Percentiles rank a stretch among this genome's conserved stretches.
Conservation (phyloP, 2,797 vertebrate species). For the Columba guinea region DNA sequence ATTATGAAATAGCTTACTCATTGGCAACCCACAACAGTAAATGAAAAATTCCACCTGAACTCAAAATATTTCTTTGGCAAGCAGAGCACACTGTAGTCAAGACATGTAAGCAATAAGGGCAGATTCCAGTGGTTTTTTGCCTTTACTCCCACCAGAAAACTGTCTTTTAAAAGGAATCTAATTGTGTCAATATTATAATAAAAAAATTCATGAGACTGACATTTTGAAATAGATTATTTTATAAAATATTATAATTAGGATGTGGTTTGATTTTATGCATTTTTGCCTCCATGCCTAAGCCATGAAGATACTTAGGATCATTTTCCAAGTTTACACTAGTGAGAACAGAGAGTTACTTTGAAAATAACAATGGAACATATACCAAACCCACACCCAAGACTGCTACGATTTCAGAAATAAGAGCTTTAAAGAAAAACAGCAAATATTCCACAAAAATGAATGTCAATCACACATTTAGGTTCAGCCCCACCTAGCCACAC, state of each 20-base stretch:
- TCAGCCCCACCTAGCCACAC: background rate
- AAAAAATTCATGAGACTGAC: background rate
- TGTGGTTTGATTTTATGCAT: background rate
- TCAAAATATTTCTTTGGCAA: background rate
- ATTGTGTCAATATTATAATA: constrained; percentile 20
- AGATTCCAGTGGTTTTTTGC: background rate
- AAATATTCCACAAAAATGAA: background rate
- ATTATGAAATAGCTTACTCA: background rate
- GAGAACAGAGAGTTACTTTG: background rate
- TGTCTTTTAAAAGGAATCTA: background rate
- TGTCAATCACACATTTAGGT: background rate
- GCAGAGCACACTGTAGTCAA: background rate
- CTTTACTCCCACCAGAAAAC: background rate
- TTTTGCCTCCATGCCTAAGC: background rate
- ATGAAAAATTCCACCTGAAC: constrained; percentile 1
- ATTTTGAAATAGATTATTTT: background rate
- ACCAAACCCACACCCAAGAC: background rate
- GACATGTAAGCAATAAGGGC: background rate
- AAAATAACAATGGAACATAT: background rate
- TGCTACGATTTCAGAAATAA: background rate
- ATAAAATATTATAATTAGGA: background rate
- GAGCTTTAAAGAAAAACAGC: background rate
- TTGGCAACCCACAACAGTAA: background rate
- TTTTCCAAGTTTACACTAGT: background rate
- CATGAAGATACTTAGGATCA: background rate